Evolutionary conservation across 2,113 vertebrate species (phyloP).

Genomic region (Lanius ludovicianus): DNA sequence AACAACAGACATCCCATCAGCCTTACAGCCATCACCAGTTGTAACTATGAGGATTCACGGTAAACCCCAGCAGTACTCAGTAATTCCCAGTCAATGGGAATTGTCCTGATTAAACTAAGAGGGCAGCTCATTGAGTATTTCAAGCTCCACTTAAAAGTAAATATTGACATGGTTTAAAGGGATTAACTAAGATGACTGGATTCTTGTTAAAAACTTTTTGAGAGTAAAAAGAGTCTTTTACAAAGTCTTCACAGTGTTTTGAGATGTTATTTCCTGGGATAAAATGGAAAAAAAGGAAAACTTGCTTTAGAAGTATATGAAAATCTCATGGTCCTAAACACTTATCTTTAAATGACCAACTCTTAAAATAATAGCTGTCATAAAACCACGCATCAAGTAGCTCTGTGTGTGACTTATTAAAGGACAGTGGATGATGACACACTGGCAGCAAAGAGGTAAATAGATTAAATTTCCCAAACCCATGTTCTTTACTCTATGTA

Average conservation of each 20-base stretch:
- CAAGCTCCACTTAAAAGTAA: conserved; percentile 23
- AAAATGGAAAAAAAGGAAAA: background rate
- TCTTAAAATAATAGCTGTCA: background rate
- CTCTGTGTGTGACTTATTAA: background rate
- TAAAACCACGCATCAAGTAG: background rate
- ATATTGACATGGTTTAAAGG: conserved; percentile 34
- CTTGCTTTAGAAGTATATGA: background rate
- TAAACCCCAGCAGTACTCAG: background rate
- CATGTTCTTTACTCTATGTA: background rate
- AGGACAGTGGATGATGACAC: background rate
- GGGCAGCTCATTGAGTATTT: background rate
- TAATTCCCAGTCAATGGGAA: background rate
- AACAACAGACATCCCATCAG: background rate
- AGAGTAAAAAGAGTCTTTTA: conserved; percentile 1
- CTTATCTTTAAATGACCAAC: background rate
- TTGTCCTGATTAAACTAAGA: background rate
- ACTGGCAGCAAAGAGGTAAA: background rate
- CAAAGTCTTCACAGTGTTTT: background rate
- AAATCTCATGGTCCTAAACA: conserved; percentile 17
- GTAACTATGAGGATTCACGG: background rate
- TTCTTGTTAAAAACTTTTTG: conserved; percentile 30
- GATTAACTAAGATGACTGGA: conserved; percentile 21
- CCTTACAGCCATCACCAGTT: background rate
- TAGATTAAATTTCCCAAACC: background rate
- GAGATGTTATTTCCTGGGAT: background rate